Percentiles rank a stretch among this genome's conserved stretches.
These are phyloP conservation scores for Astropecten irregularis DNA, from an alignment of 53 echinoderm and acorn worm genomes.

Conservation along the genomic window DNA sequence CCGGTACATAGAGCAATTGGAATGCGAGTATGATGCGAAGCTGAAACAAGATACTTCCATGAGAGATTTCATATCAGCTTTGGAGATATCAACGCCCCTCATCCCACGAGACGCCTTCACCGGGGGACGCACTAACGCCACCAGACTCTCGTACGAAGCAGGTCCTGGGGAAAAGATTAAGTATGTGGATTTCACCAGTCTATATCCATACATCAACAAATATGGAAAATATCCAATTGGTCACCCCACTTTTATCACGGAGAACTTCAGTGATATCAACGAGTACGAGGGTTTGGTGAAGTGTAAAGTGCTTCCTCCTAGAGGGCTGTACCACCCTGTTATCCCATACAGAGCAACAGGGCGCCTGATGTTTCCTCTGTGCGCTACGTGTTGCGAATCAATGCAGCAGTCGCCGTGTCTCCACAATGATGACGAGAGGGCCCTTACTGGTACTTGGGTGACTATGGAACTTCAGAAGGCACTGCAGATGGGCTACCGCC, in stretches of 20 bases:
- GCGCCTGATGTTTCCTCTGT: constrained; percentile 29
- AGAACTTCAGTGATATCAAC: too few species aligned
- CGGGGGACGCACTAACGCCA: background rate
- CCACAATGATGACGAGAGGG: constrained; percentile 36
- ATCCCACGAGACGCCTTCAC: constrained; percentile 18
- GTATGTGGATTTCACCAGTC: too few species aligned
- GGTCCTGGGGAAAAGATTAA: constrained; percentile 53
- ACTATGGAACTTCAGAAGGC: constrained; percentile 47
- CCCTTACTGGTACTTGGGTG: constrained; percentile 51
- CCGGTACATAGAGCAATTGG: constrained; percentile 3
- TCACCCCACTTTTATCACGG: too few species aligned
- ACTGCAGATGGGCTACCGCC: constrained; percentile 35
- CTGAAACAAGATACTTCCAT: background rate
- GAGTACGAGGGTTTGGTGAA: too few species aligned
- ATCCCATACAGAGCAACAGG: constrained; percentile 14
- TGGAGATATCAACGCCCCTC: background rate
- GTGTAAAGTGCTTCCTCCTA: constrained; percentile 48
- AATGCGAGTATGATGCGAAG: constrained; percentile 3
- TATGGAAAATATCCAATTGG: too few species aligned
- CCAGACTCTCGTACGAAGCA: background rate
- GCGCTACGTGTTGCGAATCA: constrained; percentile 27
- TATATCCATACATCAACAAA: constrained; percentile 71
- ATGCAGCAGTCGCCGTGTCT: constrained; percentile 9
- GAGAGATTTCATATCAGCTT: background rate
- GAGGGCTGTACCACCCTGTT: constrained; percentile 41